phyloP scores from a whole-genome alignment of 2,113 vertebrate species.

The Xyrauchen texanus region DNA sequence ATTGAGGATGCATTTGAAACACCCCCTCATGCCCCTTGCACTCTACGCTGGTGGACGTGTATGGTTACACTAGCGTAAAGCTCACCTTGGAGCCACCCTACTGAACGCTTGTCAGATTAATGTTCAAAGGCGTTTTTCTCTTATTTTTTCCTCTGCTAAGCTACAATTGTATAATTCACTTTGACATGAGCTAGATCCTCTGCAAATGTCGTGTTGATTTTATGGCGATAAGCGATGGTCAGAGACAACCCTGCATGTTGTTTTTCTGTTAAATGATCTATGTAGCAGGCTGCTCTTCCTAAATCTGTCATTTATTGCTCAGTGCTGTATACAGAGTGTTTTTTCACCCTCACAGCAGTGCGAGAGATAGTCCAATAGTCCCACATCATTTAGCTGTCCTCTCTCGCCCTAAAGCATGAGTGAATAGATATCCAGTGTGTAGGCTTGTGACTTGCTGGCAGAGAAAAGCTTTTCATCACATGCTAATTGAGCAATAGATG shows the following conservation, averaged over 20 bases:
- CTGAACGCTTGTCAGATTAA: conserved; percentile 42
- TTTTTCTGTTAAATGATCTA: conserved; percentile 32
- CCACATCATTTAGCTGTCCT: conserved; percentile 8
- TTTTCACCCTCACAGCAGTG: conserved; percentile 1
- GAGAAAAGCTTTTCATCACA: conserved; percentile 22
- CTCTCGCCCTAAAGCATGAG: background rate
- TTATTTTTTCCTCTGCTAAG: background rate
- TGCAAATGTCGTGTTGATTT: conserved; percentile 30
- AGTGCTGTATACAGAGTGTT: background rate
- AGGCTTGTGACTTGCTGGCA: background rate
- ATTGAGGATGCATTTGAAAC: no score
- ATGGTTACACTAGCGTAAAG: no score
- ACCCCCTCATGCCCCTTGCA: no score
- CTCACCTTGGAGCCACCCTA: background rate
- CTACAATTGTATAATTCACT: conserved; percentile 7
- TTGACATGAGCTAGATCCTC: background rate
- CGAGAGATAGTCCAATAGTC: background rate
- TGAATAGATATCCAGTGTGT: conserved; percentile 12
- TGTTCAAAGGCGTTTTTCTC: conserved; percentile 17
- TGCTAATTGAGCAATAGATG: conserved; percentile 31
- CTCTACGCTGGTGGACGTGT: no score
- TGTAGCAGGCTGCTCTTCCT: background rate
- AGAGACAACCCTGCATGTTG: background rate
- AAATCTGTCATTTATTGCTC: conserved; percentile 6
- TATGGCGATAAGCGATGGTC: background rate